Conservation (phyloP, 2,797 vertebrate species). For the Phyllotis vaccarum region DNA sequence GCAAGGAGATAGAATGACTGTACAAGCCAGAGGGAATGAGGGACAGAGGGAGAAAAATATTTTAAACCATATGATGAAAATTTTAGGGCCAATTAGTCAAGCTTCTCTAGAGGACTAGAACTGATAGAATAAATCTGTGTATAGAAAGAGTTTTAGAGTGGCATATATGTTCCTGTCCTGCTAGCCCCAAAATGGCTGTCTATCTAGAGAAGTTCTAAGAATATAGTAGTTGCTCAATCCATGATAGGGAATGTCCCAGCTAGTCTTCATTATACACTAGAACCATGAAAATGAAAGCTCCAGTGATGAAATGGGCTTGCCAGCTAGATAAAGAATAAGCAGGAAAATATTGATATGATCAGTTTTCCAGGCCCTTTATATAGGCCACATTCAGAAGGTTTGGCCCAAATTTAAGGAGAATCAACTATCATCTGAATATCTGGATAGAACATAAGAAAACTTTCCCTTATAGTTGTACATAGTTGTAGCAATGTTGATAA, state of each 20-base stretch:
- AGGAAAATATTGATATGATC: background rate
- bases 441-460: no score
- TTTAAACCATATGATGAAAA: background rate
- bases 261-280: background rate
- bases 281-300: background rate
- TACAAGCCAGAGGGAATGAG: background rate
- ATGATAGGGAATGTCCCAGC: background rate
- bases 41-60: background rate
- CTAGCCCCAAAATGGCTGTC: background rate
- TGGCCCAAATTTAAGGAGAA: background rate
- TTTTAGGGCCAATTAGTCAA: background rate
- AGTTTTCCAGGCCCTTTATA: background rate
- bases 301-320: background rate
- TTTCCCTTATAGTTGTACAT: no score
- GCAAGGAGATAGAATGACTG: background rate
- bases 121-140: background rate
- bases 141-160: background rate
- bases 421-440: background rate
- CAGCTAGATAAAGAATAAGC: background rate
- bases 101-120: background rate
- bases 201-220: background rate
- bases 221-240: background rate
- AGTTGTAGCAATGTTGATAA: background rate
- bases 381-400: background rate
- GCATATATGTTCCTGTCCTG: background rate